Conservation (phyloP, 2,797 vertebrate species). For the Mormyrops boulengeri region DNA sequence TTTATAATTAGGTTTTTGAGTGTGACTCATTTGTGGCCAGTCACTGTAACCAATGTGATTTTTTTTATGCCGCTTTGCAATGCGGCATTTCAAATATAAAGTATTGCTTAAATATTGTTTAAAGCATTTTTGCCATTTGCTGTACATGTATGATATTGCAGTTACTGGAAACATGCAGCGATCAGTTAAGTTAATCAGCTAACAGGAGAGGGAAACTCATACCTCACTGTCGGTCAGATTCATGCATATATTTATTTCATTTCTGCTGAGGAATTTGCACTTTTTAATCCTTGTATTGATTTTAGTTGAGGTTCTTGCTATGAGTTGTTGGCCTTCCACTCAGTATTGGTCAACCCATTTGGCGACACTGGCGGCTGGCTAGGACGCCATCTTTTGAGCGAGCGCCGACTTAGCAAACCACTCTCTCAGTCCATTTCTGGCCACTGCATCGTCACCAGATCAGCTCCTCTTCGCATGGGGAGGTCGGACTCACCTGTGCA, state of each 20-base stretch:
- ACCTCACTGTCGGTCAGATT: neutral
- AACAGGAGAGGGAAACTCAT: neutral
- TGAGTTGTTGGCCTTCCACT: neutral
- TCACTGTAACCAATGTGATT: neutral
- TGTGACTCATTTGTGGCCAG: slow-evolving; percentile 4
- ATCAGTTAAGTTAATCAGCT: neutral
- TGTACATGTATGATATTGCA: neutral
- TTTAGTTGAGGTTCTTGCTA: neutral
- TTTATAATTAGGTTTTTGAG: slow-evolving; percentile 9
- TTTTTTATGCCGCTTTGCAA: neutral
- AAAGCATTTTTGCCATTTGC: neutral
- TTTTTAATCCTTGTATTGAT: neutral
- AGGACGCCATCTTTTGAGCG: neutral
- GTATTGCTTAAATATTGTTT: slow-evolving; percentile 6
- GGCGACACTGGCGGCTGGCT: neutral
- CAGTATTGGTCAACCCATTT: neutral
- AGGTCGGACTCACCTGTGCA: neutral
- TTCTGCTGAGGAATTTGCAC: neutral
- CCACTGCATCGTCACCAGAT: neutral
- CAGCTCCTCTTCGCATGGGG: neutral
- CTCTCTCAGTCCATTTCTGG: neutral
- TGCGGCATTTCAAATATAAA: neutral
- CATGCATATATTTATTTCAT: neutral
- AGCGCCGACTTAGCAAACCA: neutral
- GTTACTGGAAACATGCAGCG: neutral